Evolutionary conservation across 2,888 invertebrate genomes (phyloP).

Genomic region (Pristionchus entomophagus): DNA sequence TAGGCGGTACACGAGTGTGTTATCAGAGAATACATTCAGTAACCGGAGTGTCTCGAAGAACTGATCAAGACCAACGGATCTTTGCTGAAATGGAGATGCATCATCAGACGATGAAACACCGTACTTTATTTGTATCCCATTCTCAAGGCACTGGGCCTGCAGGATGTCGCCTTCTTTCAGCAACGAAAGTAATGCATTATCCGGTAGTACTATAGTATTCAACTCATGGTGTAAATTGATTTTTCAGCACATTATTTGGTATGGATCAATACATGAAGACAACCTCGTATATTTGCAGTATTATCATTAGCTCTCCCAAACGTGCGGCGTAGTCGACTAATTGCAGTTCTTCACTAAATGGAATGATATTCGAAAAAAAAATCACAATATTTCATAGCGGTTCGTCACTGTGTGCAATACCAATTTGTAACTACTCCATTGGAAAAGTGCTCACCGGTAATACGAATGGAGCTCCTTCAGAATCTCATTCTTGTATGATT

Average conservation of each 20-base stretch:
- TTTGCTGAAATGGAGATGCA: conserved; percentile 1
- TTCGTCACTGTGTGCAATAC: too few species aligned
- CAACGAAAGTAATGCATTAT: too few species aligned
- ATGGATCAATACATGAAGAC: not conserved
- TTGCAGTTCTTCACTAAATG: not conserved
- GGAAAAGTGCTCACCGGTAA: not conserved
- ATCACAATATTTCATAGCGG: too few species aligned
- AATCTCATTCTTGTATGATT: not conserved
- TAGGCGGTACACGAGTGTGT: not conserved
- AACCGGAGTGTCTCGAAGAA: not conserved
- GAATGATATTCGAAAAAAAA: too few species aligned
- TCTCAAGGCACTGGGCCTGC: too few species aligned
- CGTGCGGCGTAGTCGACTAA: not conserved
- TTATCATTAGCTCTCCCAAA: not conserved
- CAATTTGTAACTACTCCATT: not conserved
- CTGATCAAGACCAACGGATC: not conserved
- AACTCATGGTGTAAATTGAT: not conserved
- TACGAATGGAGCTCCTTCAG: not conserved
- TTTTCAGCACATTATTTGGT: not conserved
- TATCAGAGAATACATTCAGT: not conserved
- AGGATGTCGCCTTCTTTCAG: too few species aligned
- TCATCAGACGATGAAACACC: too few species aligned
- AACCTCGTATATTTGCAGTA: conserved; percentile 13
- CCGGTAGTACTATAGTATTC: not conserved
- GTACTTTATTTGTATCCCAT: too few species aligned